A percentile compares a stretch with the other conserved stretches of the same genome.
Conservation (phyloP, 2,797 vertebrate genomes). For the Halcyon leucocephala region DNA sequence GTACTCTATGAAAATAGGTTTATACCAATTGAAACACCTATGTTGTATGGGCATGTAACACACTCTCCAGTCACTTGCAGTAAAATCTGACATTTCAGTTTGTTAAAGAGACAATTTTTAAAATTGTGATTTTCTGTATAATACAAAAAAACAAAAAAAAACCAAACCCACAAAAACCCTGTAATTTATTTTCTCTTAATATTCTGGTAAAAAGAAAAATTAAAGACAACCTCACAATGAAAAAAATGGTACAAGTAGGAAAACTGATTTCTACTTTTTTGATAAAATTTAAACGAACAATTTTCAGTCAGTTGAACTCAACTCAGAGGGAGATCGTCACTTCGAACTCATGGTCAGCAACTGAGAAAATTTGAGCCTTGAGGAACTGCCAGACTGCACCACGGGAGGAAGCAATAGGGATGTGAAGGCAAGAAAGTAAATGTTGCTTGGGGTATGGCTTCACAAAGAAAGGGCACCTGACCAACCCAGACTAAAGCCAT, state of each 20-base stretch:
- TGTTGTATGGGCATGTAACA: neutral
- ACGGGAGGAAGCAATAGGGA: neutral
- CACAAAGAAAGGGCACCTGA: neutral
- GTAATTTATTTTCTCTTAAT: neutral
- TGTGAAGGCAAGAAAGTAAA: neutral
- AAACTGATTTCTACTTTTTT: neutral
- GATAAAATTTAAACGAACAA: neutral
- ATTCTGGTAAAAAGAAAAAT: neutral
- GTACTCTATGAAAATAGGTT: neutral
- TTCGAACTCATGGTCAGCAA: neutral
- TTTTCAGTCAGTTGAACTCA: neutral
- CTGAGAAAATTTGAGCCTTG: neutral
- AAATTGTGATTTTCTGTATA: neutral
- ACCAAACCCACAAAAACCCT: rapidly evolving
- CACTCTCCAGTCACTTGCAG: neutral
- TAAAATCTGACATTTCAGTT: neutral
- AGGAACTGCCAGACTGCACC: neutral
- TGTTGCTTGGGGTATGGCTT: neutral
- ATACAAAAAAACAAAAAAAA: neutral
- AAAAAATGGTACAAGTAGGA: neutral
- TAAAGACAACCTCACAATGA: neutral
- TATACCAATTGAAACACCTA: neutral
- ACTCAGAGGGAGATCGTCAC: neutral
- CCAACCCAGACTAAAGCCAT: neutral
- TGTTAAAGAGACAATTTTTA: neutral